Evolutionary conservation across 2,888 invertebrate genomes (phyloP), one percentile per base, ranked within the genome.

Genomic region (Brassicogethes aeneus): DNA sequence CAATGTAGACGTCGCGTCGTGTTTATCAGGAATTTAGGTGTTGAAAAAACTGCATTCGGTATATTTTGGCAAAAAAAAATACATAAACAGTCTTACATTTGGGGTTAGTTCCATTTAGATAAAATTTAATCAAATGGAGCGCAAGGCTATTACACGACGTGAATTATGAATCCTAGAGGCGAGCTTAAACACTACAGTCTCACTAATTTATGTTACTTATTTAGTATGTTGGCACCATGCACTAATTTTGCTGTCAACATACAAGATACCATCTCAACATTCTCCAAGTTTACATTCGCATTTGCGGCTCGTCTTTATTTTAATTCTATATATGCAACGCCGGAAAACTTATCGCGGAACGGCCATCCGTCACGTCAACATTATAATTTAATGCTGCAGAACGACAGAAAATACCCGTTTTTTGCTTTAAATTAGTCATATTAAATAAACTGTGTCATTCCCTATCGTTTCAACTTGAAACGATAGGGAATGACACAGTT

Each of bases 91-190:
- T n/a, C n/a, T n/a, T n/a, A n/a, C n/a, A n/a, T n/a, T n/a, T n/a
- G n/a, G n/a, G n/a, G n/a, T n/a, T n/a, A n/a, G n/a, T n/a, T n/a
- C n/a, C n/a, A n/a, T n/a, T n/a, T n/a, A n/a, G n/a, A n/a, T n/a
- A n/a, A n/a, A n/a, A n/a, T n/a, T n/a, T n/a, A n/a, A 45, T 46
- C 46, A 23, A 23, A 10, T 23, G 10, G 5, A 23, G 10, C 5
- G 23, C 10, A 23, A 23, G 5, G 23, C 5, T 23, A 23, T 23
- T 23, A 23, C 23, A 23, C 10, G 5, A 23, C 10, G 5, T 23
- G 41, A 41, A 43, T 41, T 40, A 23, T 23, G 23, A 5, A 23
- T 23, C 5, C 5, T 5, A 23, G 23, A 23, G 23, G 23, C n/a
- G n/a, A n/a, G n/a, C 23, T 23, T 23, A 23, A 23, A 23, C 23